Conservation (phyloP, 2,113 vertebrate species). For the Albula goreensis region DNA sequence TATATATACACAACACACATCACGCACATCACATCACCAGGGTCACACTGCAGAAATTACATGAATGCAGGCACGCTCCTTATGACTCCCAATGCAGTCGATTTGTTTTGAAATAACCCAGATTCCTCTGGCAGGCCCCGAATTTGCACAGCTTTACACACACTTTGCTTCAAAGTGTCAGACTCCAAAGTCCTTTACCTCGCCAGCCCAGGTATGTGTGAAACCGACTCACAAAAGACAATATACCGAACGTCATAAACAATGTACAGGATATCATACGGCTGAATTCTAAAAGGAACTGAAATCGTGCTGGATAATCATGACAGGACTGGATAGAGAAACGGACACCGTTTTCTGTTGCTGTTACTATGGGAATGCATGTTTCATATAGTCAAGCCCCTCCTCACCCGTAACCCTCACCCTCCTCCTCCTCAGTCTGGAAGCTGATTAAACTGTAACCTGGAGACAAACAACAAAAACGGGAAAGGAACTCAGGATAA, state of each 20-base stretch:
- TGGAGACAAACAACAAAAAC: conserved; percentile 44
- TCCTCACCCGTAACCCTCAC: background rate
- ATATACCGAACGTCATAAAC: too few relatives aligned
- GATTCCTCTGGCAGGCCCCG: too few relatives aligned
- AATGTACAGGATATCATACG: too few relatives aligned
- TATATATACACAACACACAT: background rate
- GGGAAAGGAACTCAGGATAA: conserved; percentile 43
- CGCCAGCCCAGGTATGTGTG: too few relatives aligned
- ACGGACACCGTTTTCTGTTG: background rate
- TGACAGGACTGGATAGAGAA: background rate
- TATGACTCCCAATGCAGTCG: too few relatives aligned
- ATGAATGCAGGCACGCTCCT: background rate
- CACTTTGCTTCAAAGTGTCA: too few relatives aligned
- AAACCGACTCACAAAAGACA: too few relatives aligned
- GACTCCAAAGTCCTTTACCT: too few relatives aligned
- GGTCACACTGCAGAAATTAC: background rate
- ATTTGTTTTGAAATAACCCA: too few relatives aligned
- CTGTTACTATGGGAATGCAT: background rate
- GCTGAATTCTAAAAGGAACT: too few relatives aligned
- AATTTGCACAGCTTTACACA: too few relatives aligned
- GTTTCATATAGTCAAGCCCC: background rate
- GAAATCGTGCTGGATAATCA: background rate
- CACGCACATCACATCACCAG: background rate
- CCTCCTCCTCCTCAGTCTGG: background rate
- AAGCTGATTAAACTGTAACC: conserved; percentile 38